A percentile compares a stretch with the other conserved stretches of the same genome.
Evolutionary conservation across 2,888 invertebrate genomes (phyloP).

Genomic region (Rotaria sp.): DNA sequence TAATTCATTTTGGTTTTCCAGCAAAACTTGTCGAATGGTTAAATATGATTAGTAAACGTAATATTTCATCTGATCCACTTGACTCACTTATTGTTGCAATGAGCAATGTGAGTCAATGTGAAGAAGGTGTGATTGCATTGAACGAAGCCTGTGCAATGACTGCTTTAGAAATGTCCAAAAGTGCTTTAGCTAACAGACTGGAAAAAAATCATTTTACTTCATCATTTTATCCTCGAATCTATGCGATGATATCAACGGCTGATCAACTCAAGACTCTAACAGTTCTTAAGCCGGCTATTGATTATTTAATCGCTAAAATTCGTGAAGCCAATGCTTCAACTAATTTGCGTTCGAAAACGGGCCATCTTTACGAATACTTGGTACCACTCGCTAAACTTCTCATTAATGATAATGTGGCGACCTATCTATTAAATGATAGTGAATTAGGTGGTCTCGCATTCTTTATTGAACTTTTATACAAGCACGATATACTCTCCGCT

Average conservation of each 20-base stretch:
- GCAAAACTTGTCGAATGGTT: not conserved
- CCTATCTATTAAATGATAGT: not conserved
- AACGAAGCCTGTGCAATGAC: not conserved
- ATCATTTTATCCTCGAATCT: not conserved
- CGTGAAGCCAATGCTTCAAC: not conserved
- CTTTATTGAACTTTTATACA: not conserved
- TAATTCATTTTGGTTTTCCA: not conserved
- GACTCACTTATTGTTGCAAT: not conserved
- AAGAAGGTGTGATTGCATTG: not conserved
- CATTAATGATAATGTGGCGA: not conserved
- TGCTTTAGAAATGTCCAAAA: not conserved
- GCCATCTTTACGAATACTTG: not conserved
- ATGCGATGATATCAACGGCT: not conserved
- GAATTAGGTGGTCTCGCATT: not conserved
- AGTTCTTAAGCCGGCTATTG: not conserved
- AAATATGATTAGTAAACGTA: not conserved
- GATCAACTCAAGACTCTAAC: not conserved
- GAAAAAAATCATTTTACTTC: not conserved
- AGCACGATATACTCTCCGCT: not conserved
- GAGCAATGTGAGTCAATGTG: not conserved
- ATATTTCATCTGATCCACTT: not conserved
- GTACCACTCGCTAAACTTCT: not conserved
- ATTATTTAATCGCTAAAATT: not conserved
- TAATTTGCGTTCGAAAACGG: not conserved
- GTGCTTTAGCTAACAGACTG: not conserved